phyloP scores from a whole-genome alignment of 92 coral and sea anemone genomes.

The Heliopora coerulea region DNA sequence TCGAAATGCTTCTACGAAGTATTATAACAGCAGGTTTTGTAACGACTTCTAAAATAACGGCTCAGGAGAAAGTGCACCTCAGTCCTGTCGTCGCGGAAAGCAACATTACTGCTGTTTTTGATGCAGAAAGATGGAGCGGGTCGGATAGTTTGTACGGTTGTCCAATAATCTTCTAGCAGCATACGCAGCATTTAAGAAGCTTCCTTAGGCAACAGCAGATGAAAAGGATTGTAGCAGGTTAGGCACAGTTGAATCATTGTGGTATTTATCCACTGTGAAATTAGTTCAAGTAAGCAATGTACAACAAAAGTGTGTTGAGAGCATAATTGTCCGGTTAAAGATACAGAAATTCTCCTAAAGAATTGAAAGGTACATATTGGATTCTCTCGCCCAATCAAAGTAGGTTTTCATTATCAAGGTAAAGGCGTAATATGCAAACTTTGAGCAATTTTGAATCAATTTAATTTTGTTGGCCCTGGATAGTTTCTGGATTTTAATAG shows the following conservation, averaged over 20 bases:
- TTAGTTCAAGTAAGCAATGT: constrained; percentile 36
- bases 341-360: constrained; percentile 32
- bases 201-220: constrained; percentile 35
- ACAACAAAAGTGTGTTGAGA: constrained; percentile 34
- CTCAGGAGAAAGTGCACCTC: constrained; percentile 54
- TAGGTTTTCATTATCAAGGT: constrained; percentile 38
- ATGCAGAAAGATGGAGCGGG: constrained; percentile 28
- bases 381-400: constrained; percentile 59
- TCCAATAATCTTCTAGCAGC: constrained; percentile 44
- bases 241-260: constrained; percentile 43
- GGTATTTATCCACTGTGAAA: constrained; percentile 54
- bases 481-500: too few relatives aligned
- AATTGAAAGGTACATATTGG: constrained; percentile 39
- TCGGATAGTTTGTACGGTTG: constrained; percentile 11
- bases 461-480: too few relatives aligned
- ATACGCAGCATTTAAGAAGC: constrained; percentile 40
- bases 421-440: constrained; percentile 40
- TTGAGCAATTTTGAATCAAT: too few relatives aligned
- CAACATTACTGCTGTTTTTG: constrained; percentile 35
- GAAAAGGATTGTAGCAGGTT: constrained; percentile 44
- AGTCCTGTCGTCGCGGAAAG: constrained; percentile 61
- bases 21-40: constrained; percentile 22
- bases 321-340: constrained; percentile 49
- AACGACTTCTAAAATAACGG: constrained; percentile 58
- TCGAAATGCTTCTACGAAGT: constrained; percentile 53